Conservation (phyloP, 2,888 invertebrate genomes). For the Calephelis perditalis region DNA sequence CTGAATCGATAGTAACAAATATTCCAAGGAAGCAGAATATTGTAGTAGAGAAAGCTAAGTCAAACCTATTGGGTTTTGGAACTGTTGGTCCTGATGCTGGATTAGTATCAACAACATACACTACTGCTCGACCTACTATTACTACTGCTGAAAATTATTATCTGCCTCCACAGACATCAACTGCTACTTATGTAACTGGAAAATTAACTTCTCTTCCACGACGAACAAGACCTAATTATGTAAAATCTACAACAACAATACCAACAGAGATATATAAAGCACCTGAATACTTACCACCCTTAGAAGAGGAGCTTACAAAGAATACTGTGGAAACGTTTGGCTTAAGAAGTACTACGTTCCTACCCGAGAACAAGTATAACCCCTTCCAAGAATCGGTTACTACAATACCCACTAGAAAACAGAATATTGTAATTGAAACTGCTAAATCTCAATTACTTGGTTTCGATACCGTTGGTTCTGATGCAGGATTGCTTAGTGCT, state of each 20-base stretch:
- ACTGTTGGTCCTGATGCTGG: constrained; percentile 57
- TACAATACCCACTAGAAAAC: constrained; percentile 48
- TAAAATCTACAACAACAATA: constrained; percentile 42
- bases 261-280: constrained; percentile 44
- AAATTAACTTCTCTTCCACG: constrained; percentile 33
- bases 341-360: constrained; percentile 38
- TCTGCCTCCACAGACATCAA: constrained; percentile 31
- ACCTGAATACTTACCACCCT: constrained; percentile 48
- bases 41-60: constrained; percentile 58
- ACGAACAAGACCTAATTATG: constrained; percentile 32
- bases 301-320: constrained; percentile 36
- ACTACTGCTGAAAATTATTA: constrained; percentile 40
- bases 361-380: constrained; percentile 45
- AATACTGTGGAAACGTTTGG: constrained; percentile 46
- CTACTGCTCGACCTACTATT: constrained; percentile 39
- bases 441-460: constrained; percentile 64
- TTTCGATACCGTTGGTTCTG: constrained; percentile 65
- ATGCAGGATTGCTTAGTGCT: constrained; percentile 59
- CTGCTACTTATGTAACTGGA: constrained; percentile 39
- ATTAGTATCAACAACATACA: constrained; percentile 43
- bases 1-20: constrained; percentile 30
- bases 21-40: constrained; percentile 45
- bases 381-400: constrained; percentile 51
- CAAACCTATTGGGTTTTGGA: constrained; percentile 55
- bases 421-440: constrained; percentile 62